These are phyloP conservation scores for Paedocypris sp. DNA, from an alignment of 2,113 vertebrate genomes.

Conservation along the genomic window DNA sequence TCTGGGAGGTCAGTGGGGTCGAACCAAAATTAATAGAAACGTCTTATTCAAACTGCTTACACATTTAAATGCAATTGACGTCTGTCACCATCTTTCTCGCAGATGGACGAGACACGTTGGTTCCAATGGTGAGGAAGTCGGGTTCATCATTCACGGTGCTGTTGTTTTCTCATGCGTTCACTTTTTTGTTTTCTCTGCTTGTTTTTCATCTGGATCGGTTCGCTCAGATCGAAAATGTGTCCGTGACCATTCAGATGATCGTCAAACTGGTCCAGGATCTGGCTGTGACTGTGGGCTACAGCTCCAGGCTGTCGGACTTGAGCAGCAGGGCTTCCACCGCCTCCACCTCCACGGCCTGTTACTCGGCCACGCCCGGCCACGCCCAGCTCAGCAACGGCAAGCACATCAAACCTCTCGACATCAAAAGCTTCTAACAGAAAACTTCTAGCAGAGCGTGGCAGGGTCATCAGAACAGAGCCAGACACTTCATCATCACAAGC, in stretches of 20 bases:
- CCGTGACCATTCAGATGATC: conserved; percentile 65
- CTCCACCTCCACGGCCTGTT: neutral
- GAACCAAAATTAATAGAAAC: too few species aligned
- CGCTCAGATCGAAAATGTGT: conserved; percentile 28
- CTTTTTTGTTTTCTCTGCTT: neutral
- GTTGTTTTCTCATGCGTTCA: neutral
- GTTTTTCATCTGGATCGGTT: neutral
- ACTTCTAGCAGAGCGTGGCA: neutral
- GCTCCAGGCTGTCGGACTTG: neutral
- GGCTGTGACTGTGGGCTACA: conserved; percentile 56
- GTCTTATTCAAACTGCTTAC: too few species aligned
- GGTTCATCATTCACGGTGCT: neutral
- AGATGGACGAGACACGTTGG: neutral
- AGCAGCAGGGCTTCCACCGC: neutral
- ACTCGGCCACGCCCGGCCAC: neutral
- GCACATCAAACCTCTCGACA: neutral
- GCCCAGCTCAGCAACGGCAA: too few species aligned
- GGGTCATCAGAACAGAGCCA: too few species aligned
- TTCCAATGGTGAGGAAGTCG: conserved; percentile 15
- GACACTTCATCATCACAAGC: too few species aligned
- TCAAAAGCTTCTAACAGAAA: neutral
- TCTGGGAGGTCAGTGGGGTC: conserved; percentile 16
- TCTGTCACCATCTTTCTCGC: neutral
- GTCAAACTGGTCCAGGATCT: conserved; percentile 66
- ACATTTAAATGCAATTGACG: too few species aligned